Evolutionary conservation across 1,140 invertebrate species (phyloP), one percentile per base, ranked within the genome.

Genomic region (Apis cerana): DNA sequence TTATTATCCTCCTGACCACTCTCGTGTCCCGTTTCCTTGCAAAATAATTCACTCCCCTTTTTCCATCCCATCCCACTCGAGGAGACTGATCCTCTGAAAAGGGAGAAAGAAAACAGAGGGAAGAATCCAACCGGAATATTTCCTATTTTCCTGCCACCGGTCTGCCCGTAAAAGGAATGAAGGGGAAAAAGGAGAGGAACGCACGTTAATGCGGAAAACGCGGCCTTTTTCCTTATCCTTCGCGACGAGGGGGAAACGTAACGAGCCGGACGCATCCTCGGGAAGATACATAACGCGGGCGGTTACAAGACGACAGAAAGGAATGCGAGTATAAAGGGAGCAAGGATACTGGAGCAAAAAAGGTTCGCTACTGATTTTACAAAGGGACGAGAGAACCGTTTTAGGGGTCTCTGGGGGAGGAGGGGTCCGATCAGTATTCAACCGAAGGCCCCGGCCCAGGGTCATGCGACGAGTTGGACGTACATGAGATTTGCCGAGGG

Each of bases 281-380:
- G 54, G 62, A 43, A 43, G 85, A 87, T 78, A 87, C 75, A 23
- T 75, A 74, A 86, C 76, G 67, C 33, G 85, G 62, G 61, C 64
- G 75, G 52, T 58, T 50, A 83, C 33, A 7, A 77, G 85, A 86
- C 59, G 85, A 75, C 81, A 75, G 62, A 78, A 69, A 75, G 77
- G 77, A 78, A 85, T 78, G 82, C 59, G 74, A 59, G 54, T 87
- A 78, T 84, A 82, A 88, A 84, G 75, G 78, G 61, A 62, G 61
- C 27, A 54, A n/a, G n/a, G 65, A 62, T 74, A 67, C 59, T 27
- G 50, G 21, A 61, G 67, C 58, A 77, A 87, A 88, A 85, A 85
- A 82, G 85, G 77, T 67, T 77, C 74, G 80, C 88, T 89, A 89
- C 87, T 89, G 88, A 89, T 89, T 89, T 89, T 85, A 89, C 88